Evolutionary conservation across 2,888 invertebrate species (phyloP), one percentile per base, ranked within the genome.

Genomic region (Empis livida): DNA sequence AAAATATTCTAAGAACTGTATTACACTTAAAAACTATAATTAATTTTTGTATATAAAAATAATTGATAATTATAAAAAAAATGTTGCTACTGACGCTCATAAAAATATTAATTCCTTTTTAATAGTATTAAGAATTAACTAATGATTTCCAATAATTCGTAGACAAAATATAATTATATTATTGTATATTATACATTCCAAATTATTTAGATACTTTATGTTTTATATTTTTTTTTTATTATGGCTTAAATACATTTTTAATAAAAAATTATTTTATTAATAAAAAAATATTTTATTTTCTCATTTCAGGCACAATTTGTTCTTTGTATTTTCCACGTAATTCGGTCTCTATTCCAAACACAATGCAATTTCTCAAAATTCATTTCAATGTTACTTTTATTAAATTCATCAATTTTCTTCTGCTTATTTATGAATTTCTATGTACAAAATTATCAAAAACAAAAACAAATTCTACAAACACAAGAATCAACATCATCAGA

Each of bases 341-440:
- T 57, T 32, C 61, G 68, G 38, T 69, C 70, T 15, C 60, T 69
- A 45, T 59, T 67, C 56, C 62, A 62, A 49, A 62, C 60, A 39
- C 64, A 66, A 53, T 70, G 70, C 51, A 64, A 65, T 53, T 70
- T 68, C 56, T 69, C 70, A 14, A 67, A 65, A 55, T 69, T 88
- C 57, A 80, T 90, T 49, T 87, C 87, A 2, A 73, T 77, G 3
- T 77, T 87, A 16, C 72, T 89, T 54, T 78, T 84, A 45, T 72
- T 89, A 10, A 89, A 89, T 64, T 84, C 89, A 8, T 73, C 80
- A 32, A 87, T 95, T 60, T 95, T 95, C 77, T 90, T 94, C 69
- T 78, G 77, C 14, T 78, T 95, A 49, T 95, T 94, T 75, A 82
- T 82, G 60, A 84, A 94, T 71, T 95, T 94, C 76, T 95, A 94